Conservation (phyloP, 1,140 invertebrate genomes). For the Elymnias hypermnestra region DNA sequence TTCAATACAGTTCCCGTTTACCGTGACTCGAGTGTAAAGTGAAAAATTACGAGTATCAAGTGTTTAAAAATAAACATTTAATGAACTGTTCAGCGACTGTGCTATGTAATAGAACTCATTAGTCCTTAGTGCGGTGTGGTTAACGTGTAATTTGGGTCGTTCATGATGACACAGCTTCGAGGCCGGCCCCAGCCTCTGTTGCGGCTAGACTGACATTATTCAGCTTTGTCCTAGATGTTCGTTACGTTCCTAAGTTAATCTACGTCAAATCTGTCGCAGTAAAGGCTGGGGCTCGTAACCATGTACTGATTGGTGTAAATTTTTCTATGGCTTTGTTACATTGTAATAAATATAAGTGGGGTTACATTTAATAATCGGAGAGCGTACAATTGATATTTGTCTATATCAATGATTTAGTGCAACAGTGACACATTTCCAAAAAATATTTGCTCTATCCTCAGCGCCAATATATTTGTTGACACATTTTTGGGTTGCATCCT, state of each 20-base stretch:
- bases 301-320: slow-evolving; percentile 70
- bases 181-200: slow-evolving; percentile 52
- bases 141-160: slow-evolving; percentile 46
- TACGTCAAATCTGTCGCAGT: slow-evolving; percentile 16
- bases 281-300: slow-evolving; percentile 62
- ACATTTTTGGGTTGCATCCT: no score
- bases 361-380: slow-evolving; percentile 21
- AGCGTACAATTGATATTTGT: neutral
- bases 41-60: slow-evolving; percentile 64
- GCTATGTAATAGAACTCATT: slow-evolving; percentile 52
- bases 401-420: no score
- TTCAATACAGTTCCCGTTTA: slow-evolving; percentile 42
- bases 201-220: slow-evolving; percentile 1
- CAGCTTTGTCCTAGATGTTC: slow-evolving; percentile 11
- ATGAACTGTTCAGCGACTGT: slow-evolving; percentile 47
- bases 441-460: no score
- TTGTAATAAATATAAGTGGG: slow-evolving; percentile 46
- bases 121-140: slow-evolving; percentile 51
- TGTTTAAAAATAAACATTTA: slow-evolving; percentile 29
- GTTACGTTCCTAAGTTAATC: neutral
- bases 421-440: no score
- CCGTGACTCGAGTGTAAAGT: slow-evolving; percentile 63
- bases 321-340: slow-evolving; percentile 69
- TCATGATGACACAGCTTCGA: slow-evolving; percentile 53
- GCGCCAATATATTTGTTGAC: no score